These are phyloP conservation scores for Dolichallabes microphthalmus DNA, from an alignment of 2,113 vertebrate species.

Conservation along the genomic window DNA sequence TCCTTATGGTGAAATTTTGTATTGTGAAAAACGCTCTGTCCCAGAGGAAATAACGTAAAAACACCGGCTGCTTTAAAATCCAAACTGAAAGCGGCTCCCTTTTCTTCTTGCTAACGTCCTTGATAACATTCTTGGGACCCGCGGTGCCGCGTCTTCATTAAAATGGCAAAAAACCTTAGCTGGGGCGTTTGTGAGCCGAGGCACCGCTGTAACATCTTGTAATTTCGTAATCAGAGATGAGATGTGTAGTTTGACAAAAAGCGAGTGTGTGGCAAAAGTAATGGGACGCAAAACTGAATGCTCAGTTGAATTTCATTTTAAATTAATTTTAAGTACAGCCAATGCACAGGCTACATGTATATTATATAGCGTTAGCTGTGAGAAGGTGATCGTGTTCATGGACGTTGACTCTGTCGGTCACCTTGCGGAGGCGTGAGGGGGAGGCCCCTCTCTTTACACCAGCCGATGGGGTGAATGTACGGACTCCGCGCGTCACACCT, in stretches of 20 bases:
- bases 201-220: too few species aligned
- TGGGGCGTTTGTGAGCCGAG: too few species aligned
- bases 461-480: constrained; percentile 95
- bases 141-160: too few species aligned
- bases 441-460: constrained; percentile 92
- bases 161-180: too few species aligned
- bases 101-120: too few species aligned
- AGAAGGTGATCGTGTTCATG: neutral
- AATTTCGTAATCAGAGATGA: neutral
- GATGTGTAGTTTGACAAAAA: neutral
- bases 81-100: too few species aligned
- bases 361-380: neutral
- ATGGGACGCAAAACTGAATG: neutral
- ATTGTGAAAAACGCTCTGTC: too few species aligned
- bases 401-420: constrained; percentile 57
- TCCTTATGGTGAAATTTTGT: too few species aligned
- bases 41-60: too few species aligned
- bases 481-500: constrained; percentile 97
- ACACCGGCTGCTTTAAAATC: too few species aligned
- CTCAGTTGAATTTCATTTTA: neutral
- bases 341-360: neutral
- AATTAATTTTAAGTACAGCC: neutral
- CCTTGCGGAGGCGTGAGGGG: constrained; percentile 96
- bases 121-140: too few species aligned
- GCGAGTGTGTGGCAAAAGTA: neutral